Percentiles rank a stretch among this genome's conserved stretches.
Conservation (phyloP, 2,113 vertebrate genomes). For the Ammodramus savannarum region DNA sequence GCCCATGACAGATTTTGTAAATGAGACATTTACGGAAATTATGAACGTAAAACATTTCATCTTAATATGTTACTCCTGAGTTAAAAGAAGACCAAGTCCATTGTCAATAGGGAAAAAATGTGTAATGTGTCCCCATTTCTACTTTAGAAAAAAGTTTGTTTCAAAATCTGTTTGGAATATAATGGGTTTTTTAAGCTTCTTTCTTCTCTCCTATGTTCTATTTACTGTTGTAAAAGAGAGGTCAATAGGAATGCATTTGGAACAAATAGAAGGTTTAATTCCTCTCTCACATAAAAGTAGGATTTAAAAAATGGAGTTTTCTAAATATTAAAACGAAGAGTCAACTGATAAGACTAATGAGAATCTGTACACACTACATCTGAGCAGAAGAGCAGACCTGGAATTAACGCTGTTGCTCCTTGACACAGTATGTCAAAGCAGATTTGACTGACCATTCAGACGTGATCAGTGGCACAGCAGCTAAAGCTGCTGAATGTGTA, state of each 20-base stretch:
- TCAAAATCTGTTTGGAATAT: not conserved
- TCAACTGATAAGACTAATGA: not conserved
- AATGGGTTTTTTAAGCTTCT: not conserved
- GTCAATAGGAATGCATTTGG: not conserved
- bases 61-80: not conserved
- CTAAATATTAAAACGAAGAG: not conserved
- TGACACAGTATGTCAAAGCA: not conserved
- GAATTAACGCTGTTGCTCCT: not conserved
- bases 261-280: not conserved
- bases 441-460: not conserved
- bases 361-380: not conserved
- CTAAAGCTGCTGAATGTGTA: not conserved
- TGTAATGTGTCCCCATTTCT: not conserved
- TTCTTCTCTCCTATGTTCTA: not conserved
- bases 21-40: constrained; percentile 28
- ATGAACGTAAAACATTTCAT: not conserved
- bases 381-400: not conserved
- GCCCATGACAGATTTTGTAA: constrained; percentile 44
- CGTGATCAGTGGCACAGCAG: not conserved
- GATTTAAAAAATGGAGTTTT: accelerated
- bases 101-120: not conserved
- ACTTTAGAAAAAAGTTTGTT: not conserved
- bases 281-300: not conserved
- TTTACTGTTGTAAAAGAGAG: not conserved
- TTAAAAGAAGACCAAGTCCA: not conserved